Base-by-base conservation (phyloP, 30 jellyfish, hydroid and myxozoan genomes). In the Cassiopea andromeda region DNA sequence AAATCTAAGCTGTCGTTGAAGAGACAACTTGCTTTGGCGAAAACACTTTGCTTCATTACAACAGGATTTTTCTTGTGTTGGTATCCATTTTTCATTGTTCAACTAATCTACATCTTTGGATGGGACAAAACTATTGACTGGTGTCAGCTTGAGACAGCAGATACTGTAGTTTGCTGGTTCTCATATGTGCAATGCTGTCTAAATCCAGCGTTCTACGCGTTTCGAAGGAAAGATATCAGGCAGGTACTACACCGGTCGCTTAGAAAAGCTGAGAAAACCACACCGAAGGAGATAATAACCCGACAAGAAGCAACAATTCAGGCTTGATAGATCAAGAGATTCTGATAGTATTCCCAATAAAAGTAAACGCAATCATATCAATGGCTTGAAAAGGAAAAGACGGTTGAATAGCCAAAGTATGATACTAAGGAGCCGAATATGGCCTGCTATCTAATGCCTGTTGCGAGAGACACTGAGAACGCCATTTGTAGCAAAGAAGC, bases 121-220 rank as follows among this genome's bases (percentile, higher is more conserved):
- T 54, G 77, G 85, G 92, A 80, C 69, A 7, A 14, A 43, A 66
- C 48, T 3, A 85, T 90, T 64, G 81, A 89, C 79, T 81, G 92
- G 92, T 89, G 96, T 57, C 57, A 69, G 15, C 90, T 90, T 1
- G 97, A 90, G 69, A 77, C 88, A 27, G 90, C 93, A n/a, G 97
- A 90, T 78, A 90, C 97, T 16, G 44, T 90, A 27, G 90, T 90
- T 2, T 90, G 97, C 80, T 90, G 97, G 97, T 66, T 83, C 9
- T 74, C 97, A 1, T 90, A 90, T 68, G 59, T 90, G 8, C 97
- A 90, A 82, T 90, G 97, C 82, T 82, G 92, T 61, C n/a, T 83
- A 54, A 90, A 90, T 76, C 97, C 97, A 1, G 49, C 75, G 46
- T 68, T 82, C 68, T 90, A 90, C 67, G 90, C 91, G 50, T 66